Base-by-base conservation (phyloP, 1,140 invertebrate species). In the Lepidurus arcticus region DNA sequence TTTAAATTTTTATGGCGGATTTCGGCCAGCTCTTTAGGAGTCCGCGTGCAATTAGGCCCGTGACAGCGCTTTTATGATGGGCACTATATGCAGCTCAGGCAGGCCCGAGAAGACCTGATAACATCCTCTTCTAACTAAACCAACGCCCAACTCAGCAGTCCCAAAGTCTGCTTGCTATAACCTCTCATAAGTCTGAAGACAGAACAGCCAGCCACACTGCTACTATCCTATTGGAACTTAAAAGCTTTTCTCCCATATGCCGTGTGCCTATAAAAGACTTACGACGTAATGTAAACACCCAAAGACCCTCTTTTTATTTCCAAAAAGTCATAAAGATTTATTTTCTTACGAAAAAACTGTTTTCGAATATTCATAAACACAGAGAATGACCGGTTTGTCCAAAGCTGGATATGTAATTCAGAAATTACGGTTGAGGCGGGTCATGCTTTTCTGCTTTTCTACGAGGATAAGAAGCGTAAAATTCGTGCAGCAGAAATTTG, bases 61-160 rank as follows among this genome's bases (percentile, higher is more conserved):
- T 65, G 53, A 65, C 53, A 65, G 53, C 16, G 7, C 53, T 65
- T 65, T 65, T 65, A 65, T 65, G 53, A 65, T 16, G 53, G 53
- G 53, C 53, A 65, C 53, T 65, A 13, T 65, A 65, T 65, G 53
- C 53, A 65, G 53, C 53, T 65, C 53, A 65, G 53, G 53, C 34
- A 34, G 34, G 34, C 34, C 34, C 34, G 34, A 34, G 4, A 34
- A 34, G 34, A 34, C 2, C 53, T 65, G 53, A 65, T 65, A 65
- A 65, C 53, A 65, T 65, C 53, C 53, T 47, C 45, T 47, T 47
- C 53, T 65, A 21, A 13, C 53, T 13, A 7, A 7, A 65, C 53
- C 53, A 65, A 65, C 53, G 53, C 53, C 53, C 53, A 65, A 65
- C 53, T 7, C 8, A 21, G 21, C 21, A 65, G 53, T 65, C 53